Evolutionary conservation across 23 tunicate species (phyloP).

Genomic region (Clavelina lepadiformis): DNA sequence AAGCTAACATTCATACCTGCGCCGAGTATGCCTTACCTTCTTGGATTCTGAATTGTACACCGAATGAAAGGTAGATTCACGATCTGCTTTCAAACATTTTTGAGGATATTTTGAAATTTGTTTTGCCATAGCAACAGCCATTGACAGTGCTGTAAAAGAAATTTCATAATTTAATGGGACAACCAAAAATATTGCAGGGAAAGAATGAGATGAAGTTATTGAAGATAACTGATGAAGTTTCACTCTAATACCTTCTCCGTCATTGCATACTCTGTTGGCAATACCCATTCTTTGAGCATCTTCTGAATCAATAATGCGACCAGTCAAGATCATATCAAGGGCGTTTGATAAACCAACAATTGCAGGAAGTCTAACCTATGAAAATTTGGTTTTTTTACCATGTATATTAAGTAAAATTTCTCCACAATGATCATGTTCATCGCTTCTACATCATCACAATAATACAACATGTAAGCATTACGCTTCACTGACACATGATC

Average conservation of each 20-base stretch:
- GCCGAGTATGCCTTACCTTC: too few relatives aligned
- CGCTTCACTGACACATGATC: too few relatives aligned
- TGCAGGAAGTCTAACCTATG: constrained; percentile 59
- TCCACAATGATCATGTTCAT: too few relatives aligned
- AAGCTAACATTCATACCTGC: too few relatives aligned
- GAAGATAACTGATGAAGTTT: too few relatives aligned
- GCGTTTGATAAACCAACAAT: constrained; percentile 75
- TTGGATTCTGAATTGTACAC: constrained; percentile 34
- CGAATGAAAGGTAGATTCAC: constrained; percentile 33
- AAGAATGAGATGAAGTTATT: too few relatives aligned
- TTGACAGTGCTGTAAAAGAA: constrained; percentile 10
- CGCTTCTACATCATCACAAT: too few relatives aligned
- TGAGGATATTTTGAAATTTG: constrained; percentile 31
- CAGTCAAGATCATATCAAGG: constrained; percentile 66
- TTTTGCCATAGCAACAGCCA: constrained; percentile 33
- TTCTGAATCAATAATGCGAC: constrained; percentile 32
- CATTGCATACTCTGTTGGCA: constrained; percentile 50
- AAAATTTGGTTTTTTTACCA: too few relatives aligned
- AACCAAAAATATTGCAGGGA: too few relatives aligned
- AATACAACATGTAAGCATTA: too few relatives aligned
- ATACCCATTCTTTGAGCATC: constrained; percentile 59
- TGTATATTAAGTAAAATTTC: too few relatives aligned
- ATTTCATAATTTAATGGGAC: background rate
- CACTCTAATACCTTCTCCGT: constrained; percentile 32
- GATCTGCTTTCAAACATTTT: constrained; percentile 22